A percentile compares a stretch with the other conserved stretches of the same genome.
phyloP scores from a whole-genome alignment of 1,140 invertebrate species.

The Pseudomyrmex concolor region DNA sequence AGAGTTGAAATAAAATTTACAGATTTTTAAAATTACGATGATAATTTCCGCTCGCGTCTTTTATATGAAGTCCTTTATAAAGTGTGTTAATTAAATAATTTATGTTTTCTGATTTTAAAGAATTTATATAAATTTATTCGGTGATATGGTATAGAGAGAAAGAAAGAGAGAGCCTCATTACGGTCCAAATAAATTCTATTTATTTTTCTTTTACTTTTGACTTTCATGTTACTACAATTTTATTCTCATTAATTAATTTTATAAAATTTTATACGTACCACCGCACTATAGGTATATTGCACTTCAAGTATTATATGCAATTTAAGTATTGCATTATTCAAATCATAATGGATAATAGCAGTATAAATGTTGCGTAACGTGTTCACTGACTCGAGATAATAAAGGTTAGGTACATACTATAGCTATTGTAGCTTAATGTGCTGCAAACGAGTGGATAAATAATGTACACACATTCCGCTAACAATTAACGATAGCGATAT shows the following conservation, averaged over 20 bases:
- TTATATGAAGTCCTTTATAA: not conserved
- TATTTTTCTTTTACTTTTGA: too few relatives aligned
- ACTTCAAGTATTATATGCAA: too few relatives aligned
- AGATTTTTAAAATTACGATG: slow-evolving; percentile 18
- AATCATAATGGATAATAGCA: not conserved
- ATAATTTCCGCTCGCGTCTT: slow-evolving; percentile 11
- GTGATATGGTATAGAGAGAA: not conserved
- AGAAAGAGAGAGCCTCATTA: not conserved
- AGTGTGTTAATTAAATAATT: slow-evolving; percentile 7
- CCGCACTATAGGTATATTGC: not conserved
- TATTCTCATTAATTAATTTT: not conserved
- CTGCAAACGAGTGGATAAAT: not conserved
- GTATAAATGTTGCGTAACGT: not conserved
- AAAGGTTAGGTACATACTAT: not conserved
- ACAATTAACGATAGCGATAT: not conserved
- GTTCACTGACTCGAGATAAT: not conserved
- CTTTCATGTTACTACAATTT: too few relatives aligned
- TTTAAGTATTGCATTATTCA: not conserved
- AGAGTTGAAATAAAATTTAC: slow-evolving; percentile 7
- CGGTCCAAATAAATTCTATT: too few relatives aligned
- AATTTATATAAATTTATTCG: not conserved
- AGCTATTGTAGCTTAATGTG: not conserved
- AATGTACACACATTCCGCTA: not conserved
- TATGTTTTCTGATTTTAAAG: not conserved
- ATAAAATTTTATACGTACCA: not conserved